Conservation (phyloP, 2,888 invertebrate species). For the Dryobota labecula region DNA sequence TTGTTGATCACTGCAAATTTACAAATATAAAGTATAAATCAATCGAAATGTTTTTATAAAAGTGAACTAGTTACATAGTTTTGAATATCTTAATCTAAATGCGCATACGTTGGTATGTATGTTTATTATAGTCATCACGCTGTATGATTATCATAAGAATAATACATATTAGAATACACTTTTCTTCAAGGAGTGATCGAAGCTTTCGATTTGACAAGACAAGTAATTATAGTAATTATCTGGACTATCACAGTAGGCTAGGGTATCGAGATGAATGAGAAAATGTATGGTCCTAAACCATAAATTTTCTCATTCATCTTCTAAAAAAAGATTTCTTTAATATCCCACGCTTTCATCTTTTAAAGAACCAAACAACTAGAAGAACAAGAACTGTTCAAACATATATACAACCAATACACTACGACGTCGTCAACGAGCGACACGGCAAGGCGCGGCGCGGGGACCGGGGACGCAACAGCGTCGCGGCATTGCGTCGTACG, state of each 20-base stretch:
- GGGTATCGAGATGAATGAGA: not conserved
- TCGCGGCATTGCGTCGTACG: too few species aligned
- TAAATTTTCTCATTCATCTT: too few species aligned
- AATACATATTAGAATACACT: not conserved
- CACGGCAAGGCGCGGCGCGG: too few species aligned
- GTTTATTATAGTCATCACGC: constrained; percentile 28
- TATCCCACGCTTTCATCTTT: not conserved
- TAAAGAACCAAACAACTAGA: too few species aligned
- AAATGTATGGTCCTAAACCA: not conserved
- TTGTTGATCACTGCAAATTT: constrained; percentile 44
- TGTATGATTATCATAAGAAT: constrained; percentile 9
- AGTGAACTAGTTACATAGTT: constrained; percentile 62
- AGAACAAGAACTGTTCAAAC: too few species aligned
- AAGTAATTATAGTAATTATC: not conserved
- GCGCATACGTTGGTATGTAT: constrained; percentile 45
- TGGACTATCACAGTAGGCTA: not conserved
- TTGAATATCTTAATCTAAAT: constrained; percentile 62
- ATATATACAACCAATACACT: too few species aligned
- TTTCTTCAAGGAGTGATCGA: not conserved
- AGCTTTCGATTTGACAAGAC: too few species aligned
- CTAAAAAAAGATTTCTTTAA: too few species aligned
- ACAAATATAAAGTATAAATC: constrained; percentile 59
- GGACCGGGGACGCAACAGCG: too few species aligned
- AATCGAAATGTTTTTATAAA: constrained; percentile 52
- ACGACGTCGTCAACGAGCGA: too few species aligned